Conservation (phyloP, 2,113 vertebrate species). For the Elgaria multicarinata region DNA sequence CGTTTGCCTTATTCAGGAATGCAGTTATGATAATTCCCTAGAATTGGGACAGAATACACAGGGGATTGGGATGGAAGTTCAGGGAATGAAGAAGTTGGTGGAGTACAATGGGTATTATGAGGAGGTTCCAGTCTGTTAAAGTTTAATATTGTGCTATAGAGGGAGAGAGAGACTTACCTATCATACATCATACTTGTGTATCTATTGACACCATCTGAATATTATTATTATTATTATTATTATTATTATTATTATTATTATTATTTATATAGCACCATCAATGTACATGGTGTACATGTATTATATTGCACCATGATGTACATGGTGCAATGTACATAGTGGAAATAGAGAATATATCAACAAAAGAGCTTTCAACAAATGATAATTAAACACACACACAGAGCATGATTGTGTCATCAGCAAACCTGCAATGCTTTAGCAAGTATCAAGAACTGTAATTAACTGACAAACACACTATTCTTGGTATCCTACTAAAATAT, state of each 20-base stretch:
- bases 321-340: too few species aligned
- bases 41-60: not conserved
- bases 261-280: too few species aligned
- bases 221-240: too few species aligned
- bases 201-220: not conserved
- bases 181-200: not conserved
- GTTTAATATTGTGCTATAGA: not conserved
- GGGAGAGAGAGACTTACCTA: too few species aligned
- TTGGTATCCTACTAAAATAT: conserved; percentile 6
- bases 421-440: not conserved
- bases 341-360: not conserved
- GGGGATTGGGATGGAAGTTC: not conserved
- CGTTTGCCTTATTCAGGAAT: not conserved
- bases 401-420: not conserved
- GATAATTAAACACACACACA: not conserved
- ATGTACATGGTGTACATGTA: too few species aligned
- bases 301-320: too few species aligned
- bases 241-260: too few species aligned
- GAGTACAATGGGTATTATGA: not conserved
- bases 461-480: not conserved
- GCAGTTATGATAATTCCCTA: not conserved
- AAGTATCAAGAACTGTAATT: conserved; percentile 6
- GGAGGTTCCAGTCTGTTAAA: not conserved
- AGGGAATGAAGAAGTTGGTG: not conserved
- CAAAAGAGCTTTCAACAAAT: not conserved